phyloP scores from a whole-genome alignment of 2,797 vertebrate genomes.

The Silurus aristotelis region DNA sequence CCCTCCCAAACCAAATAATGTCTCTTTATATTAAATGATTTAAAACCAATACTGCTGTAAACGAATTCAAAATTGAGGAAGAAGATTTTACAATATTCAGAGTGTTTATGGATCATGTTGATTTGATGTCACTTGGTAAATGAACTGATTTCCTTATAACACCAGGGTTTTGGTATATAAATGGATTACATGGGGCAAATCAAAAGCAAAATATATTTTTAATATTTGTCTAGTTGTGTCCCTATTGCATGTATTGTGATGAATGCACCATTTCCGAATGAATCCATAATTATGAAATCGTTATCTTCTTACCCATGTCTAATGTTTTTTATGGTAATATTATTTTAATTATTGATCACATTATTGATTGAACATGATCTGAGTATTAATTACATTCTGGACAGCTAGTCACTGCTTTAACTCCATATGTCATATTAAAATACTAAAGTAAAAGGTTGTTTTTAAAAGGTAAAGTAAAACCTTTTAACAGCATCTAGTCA shows the following conservation, averaged over 20 bases:
- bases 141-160: neutral
- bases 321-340: neutral
- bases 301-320: neutral
- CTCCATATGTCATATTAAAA: neutral
- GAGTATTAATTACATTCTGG: conserved; percentile 19
- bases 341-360: neutral
- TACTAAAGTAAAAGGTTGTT: neutral
- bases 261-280: neutral
- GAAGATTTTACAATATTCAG: neutral
- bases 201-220: neutral
- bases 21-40: neutral
- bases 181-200: neutral
- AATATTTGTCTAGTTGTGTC: neutral
- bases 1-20: neutral
- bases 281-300: neutral
- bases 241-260: neutral
- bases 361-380: conserved; percentile 1
- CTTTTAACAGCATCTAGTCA: neutral
- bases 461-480: neutral
- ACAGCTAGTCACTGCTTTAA: conserved; percentile 7
- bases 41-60: neutral
- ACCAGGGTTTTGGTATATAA: neutral
- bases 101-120: neutral
- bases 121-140: neutral
- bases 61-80: neutral